Evolutionary conservation across 2,888 invertebrate genomes (phyloP).

Genomic region (Stenolophus ochropezus): DNA sequence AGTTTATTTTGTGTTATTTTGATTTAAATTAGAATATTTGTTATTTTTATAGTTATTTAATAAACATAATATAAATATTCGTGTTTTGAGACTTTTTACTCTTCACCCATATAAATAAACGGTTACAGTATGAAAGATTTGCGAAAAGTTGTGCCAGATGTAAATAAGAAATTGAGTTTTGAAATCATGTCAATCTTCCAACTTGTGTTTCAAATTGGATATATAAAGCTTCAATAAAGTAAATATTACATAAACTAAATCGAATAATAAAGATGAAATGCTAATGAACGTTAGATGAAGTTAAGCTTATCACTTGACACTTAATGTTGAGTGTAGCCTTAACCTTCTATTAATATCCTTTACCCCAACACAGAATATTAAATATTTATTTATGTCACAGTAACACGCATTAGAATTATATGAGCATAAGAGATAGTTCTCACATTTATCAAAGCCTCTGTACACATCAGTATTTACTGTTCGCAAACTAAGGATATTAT

Average conservation of each 20-base stretch:
- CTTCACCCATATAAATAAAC: too few relatives aligned
- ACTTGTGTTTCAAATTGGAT: not conserved
- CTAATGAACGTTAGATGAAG: not conserved
- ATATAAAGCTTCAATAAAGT: not conserved
- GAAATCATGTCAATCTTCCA: not conserved
- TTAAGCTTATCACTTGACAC: not conserved
- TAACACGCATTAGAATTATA: not conserved
- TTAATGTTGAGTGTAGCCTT: not conserved
- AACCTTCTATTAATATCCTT: not conserved
- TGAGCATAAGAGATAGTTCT: not conserved
- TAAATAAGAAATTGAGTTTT: not conserved
- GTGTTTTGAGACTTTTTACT: too few relatives aligned
- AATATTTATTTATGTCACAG: not conserved
- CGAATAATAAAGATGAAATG: not conserved
- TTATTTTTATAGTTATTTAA: too few relatives aligned
- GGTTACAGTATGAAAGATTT: too few relatives aligned
- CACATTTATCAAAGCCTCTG: not conserved
- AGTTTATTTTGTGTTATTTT: too few relatives aligned
- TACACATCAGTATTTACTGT: not conserved
- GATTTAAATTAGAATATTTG: too few relatives aligned
- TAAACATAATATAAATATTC: too few relatives aligned
- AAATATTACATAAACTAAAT: not conserved
- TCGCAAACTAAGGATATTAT: not conserved
- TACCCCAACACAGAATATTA: not conserved
- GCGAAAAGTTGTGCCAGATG: too few relatives aligned